A percentile compares a stretch with the other conserved stretches of the same genome.
Evolutionary conservation across 2,113 vertebrate genomes (phyloP).

Genomic region (Nothocercus nigrocapillus): DNA sequence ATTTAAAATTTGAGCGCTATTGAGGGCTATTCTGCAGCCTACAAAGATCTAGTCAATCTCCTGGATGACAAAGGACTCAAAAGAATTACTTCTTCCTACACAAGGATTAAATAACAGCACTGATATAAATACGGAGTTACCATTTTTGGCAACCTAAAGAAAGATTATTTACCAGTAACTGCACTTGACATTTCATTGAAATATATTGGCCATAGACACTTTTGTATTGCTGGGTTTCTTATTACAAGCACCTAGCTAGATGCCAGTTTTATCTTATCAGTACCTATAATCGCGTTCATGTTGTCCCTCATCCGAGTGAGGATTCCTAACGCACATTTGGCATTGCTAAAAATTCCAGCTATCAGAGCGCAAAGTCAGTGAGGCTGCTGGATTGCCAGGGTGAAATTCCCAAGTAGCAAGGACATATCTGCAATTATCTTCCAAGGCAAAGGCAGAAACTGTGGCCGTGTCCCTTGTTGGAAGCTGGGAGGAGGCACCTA

Average conservation of each 20-base stretch:
- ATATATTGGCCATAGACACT: neutral
- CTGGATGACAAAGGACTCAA: neutral
- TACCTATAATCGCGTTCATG: neutral
- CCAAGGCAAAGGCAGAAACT: neutral
- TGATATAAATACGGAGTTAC: neutral
- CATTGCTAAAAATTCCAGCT: neutral
- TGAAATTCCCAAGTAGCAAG: neutral
- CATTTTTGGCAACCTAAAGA: neutral
- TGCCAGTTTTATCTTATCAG: neutral
- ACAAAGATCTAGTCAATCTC: neutral
- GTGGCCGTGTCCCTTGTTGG: neutral
- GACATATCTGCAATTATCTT: neutral
- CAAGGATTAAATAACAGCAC: neutral
- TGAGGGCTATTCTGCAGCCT: neutral
- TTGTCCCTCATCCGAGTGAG: neutral
- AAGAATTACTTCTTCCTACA: neutral
- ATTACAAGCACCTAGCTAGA: neutral
- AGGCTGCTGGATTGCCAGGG: neutral
- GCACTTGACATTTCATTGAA: neutral
- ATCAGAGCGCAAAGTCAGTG: neutral
- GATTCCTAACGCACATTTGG: rapidly evolving
- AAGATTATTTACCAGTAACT: neutral
- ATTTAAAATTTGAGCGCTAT: neutral
- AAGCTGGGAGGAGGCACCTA: neutral
- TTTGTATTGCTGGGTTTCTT: neutral